phyloP scores from a whole-genome alignment of 2,797 vertebrate genomes.

The Anabacerthia variegaticeps region DNA sequence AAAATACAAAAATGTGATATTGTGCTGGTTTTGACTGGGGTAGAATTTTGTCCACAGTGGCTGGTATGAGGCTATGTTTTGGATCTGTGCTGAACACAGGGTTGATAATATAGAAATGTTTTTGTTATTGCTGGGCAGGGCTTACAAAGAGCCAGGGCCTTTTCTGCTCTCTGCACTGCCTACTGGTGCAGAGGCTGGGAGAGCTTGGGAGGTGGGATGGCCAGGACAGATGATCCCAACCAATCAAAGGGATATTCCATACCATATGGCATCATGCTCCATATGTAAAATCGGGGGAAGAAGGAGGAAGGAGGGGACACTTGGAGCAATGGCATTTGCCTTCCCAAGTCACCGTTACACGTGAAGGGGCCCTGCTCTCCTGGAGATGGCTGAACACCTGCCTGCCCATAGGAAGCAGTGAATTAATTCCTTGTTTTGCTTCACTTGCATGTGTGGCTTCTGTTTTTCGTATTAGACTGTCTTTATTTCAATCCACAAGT shows the following conservation, averaged over 20 bases:
- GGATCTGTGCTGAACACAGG: too few relatives aligned
- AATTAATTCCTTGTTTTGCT: background rate
- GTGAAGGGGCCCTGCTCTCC: background rate
- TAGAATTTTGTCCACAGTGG: too few relatives aligned
- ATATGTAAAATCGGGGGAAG: background rate
- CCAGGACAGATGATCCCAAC: background rate
- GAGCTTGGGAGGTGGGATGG: background rate
- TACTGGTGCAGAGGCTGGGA: rapidly evolving
- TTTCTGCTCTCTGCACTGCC: background rate
- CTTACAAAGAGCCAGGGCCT: background rate
- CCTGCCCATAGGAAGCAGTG: background rate
- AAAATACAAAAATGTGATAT: too few relatives aligned
- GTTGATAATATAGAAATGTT: background rate
- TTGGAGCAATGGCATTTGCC: rapidly evolving
- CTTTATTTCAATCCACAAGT: rapidly evolving
- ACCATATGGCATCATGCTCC: too few relatives aligned
- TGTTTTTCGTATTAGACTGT: background rate
- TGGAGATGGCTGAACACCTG: background rate
- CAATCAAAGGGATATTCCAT: background rate
- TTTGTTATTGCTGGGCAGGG: background rate
- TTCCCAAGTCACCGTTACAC: rapidly evolving
- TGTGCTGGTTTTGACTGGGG: too few relatives aligned
- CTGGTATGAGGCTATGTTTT: too few relatives aligned
- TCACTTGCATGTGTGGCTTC: background rate
- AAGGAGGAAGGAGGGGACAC: background rate